phyloP scores from a whole-genome alignment of 2,888 invertebrate genomes.

The Pandemis cinnamomeana region DNA sequence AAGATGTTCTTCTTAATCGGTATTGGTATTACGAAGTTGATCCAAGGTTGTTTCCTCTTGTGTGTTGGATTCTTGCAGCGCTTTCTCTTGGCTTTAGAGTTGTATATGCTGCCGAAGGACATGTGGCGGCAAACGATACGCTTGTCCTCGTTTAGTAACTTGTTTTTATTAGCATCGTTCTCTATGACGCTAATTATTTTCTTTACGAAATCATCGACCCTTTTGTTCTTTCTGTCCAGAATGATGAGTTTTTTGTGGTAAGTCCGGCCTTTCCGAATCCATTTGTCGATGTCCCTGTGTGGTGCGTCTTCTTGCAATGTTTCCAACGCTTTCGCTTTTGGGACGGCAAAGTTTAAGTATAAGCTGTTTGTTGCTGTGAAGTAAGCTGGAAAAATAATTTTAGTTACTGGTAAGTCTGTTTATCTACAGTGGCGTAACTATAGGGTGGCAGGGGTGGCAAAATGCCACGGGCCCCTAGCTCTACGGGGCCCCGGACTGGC shows the following conservation, averaged over 20 bases:
- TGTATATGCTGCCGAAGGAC: neutral
- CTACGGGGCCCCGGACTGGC: no score
- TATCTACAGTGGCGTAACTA: no score
- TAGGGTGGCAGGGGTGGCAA: no score
- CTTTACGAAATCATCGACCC: neutral
- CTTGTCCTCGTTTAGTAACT: neutral
- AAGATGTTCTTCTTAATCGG: neutral
- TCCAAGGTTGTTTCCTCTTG: neutral
- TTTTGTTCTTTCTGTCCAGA: neutral
- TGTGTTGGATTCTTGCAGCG: neutral
- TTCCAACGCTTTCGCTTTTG: neutral
- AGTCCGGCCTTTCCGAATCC: neutral
- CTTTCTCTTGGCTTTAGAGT: neutral
- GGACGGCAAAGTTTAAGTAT: neutral
- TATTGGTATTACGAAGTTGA: constrained; percentile 1
- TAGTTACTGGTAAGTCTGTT: neutral
- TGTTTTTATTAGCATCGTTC: neutral
- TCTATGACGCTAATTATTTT: neutral
- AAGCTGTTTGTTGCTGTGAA: neutral
- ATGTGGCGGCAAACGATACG: neutral
- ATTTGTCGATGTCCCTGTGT: neutral
- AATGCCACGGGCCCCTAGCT: no score
- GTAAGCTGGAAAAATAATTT: neutral
- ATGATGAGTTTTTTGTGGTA: neutral
- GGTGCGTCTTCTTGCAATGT: neutral